Evolutionary conservation across 2,888 invertebrate genomes (phyloP).

Genomic region (Conistra vaccinii): DNA sequence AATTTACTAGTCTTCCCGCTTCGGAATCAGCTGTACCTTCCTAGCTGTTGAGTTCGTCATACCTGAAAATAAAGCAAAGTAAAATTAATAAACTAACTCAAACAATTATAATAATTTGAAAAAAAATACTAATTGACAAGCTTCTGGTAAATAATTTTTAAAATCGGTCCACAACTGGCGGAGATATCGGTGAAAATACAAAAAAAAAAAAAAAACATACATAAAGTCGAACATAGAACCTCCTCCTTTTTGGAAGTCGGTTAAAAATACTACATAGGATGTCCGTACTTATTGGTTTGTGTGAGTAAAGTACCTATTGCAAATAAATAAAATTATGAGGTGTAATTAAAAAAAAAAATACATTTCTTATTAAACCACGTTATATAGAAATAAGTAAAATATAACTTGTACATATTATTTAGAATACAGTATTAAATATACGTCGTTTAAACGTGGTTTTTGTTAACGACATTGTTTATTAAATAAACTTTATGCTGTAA

Average conservation of each 20-base stretch:
- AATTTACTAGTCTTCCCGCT: background rate
- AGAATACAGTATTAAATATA: background rate
- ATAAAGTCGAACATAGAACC: too few species aligned
- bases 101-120: background rate
- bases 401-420: background rate
- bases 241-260: too few species aligned
- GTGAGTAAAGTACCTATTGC: background rate
- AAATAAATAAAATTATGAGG: background rate
- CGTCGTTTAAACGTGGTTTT: background rate
- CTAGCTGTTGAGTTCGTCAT: background rate
- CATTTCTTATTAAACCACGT: too few species aligned
- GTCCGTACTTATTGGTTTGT: background rate
- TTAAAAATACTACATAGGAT: too few species aligned
- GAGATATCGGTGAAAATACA: too few species aligned
- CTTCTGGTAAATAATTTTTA: too few species aligned
- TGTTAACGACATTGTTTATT: background rate
- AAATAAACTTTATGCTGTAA: too few species aligned
- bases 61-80: slow-evolving; percentile 8
- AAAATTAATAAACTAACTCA: background rate
- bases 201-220: too few species aligned
- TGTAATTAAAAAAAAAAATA: too few species aligned
- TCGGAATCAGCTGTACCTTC: background rate
- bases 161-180: too few species aligned
- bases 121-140: background rate
- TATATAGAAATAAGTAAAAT: background rate